These are phyloP conservation scores for Omphaloscelis lunosa DNA, from an alignment of 2,888 invertebrate species.

Conservation along the genomic window DNA sequence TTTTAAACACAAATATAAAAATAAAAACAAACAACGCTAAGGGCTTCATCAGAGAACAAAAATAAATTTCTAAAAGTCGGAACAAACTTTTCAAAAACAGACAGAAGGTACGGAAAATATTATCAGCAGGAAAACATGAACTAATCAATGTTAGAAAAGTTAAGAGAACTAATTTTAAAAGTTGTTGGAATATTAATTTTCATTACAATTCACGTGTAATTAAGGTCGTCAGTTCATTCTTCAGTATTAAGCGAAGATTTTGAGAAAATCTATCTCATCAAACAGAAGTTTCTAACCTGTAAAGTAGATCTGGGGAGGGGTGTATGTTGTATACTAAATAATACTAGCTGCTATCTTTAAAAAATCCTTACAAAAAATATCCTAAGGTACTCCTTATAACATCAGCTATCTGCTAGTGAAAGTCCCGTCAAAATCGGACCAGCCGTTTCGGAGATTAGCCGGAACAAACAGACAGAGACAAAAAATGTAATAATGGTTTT, in stretches of 20 bases:
- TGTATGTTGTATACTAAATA: too few species aligned
- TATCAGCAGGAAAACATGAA: conserved; percentile 53
- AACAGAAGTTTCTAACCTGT: background rate
- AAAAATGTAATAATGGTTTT: too few species aligned
- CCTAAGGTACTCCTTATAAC: too few species aligned
- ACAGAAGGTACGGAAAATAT: conserved; percentile 42
- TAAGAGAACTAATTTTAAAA: conserved; percentile 60
- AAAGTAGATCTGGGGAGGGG: too few species aligned
- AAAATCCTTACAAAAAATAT: too few species aligned
- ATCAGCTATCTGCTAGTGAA: too few species aligned
- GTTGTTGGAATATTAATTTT: conserved; percentile 62
- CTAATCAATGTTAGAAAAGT: conserved; percentile 62
- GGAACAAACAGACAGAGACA: too few species aligned
- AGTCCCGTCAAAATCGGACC: too few species aligned
- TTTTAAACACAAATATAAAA: background rate
- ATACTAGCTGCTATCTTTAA: too few species aligned
- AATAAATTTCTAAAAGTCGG: conserved; percentile 36
- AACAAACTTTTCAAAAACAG: conserved; percentile 45
- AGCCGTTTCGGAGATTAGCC: too few species aligned
- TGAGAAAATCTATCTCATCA: background rate
- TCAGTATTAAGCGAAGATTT: conserved; percentile 15
- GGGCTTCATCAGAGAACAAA: conserved; percentile 34
- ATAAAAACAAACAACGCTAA: conserved; percentile 4
- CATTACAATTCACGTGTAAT: conserved; percentile 37
- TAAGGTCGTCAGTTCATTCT: conserved; percentile 31